Evolutionary conservation across 2,797 vertebrate species (phyloP).

Genomic region (Ambastaia sidthimunki): DNA sequence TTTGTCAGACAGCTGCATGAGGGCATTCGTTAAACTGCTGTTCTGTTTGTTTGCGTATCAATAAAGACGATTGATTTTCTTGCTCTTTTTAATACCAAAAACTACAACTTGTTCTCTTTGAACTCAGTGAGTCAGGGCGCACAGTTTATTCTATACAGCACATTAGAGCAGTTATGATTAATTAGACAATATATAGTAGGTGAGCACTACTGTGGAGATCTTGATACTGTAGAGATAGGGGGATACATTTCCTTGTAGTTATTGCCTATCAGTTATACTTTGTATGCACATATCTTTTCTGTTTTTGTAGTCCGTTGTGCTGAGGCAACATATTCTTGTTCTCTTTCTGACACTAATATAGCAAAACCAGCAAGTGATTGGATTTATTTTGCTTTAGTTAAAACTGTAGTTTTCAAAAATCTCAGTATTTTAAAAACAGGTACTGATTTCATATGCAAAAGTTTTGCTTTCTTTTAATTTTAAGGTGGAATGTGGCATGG

Average conservation of each 20-base stretch:
- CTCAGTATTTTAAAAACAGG: no score
- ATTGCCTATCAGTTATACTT: neutral
- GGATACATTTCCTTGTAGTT: slow-evolving; percentile 29
- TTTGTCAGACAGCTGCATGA: neutral
- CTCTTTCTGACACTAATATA: neutral
- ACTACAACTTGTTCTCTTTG: no score
- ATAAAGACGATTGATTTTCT: neutral
- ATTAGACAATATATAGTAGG: slow-evolving; percentile 31
- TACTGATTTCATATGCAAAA: no score
- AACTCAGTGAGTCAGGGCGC: no score
- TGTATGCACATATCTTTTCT: slow-evolving; percentile 5
- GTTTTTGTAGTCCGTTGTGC: slow-evolving; percentile 19
- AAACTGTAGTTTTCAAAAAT: no score
- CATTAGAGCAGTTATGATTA: slow-evolving; percentile 36
- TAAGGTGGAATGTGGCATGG: no score
- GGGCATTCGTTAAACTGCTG: neutral
- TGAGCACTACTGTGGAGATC: slow-evolving; percentile 23
- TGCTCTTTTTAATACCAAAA: no score
- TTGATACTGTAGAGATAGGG: neutral
- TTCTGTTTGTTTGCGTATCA: neutral
- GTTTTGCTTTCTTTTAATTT: no score
- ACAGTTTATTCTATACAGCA: neutral
- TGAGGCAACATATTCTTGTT: slow-evolving; percentile 17
- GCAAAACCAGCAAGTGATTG: neutral
- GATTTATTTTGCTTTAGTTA: neutral